A percentile compares a stretch with the other conserved stretches of the same genome.
These are phyloP conservation scores for Ichneumon xanthorius DNA, from an alignment of 2,888 invertebrate species.

Conservation along the genomic window DNA sequence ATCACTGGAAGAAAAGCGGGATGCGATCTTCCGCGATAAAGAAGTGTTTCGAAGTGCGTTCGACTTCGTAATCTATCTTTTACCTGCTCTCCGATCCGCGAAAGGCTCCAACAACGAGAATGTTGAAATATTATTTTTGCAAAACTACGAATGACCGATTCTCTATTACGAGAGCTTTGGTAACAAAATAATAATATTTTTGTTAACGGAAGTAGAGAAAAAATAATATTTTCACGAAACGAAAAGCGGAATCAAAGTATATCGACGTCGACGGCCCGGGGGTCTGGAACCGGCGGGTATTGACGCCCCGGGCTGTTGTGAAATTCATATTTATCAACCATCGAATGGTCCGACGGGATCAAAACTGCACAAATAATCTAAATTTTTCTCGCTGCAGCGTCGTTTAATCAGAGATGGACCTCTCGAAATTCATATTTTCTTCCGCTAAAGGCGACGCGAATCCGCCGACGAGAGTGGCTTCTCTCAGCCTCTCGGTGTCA, in stretches of 20 bases:
- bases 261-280: not conserved
- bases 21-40: not conserved
- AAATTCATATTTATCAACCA: not conserved
- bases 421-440: not conserved
- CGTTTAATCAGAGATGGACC: not conserved
- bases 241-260: not conserved
- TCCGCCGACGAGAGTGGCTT: not conserved
- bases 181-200: too few species aligned
- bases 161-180: too few species aligned
- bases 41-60: not conserved
- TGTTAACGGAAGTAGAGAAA: not conserved
- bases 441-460: not conserved
- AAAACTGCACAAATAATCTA: not conserved
- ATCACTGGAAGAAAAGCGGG: constrained; percentile 3
- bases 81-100: not conserved
- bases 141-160: not conserved
- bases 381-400: not conserved
- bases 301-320: not conserved
- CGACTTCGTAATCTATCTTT: constrained; percentile 5
- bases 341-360: not conserved
- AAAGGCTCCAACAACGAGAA: not conserved
- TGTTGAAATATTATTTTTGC: not conserved
- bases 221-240: not conserved
- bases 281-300: not conserved
- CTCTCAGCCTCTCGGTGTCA: not conserved